phyloP scores from a whole-genome alignment of 2,888 invertebrate species.

The Drosophila phalerata region DNA sequence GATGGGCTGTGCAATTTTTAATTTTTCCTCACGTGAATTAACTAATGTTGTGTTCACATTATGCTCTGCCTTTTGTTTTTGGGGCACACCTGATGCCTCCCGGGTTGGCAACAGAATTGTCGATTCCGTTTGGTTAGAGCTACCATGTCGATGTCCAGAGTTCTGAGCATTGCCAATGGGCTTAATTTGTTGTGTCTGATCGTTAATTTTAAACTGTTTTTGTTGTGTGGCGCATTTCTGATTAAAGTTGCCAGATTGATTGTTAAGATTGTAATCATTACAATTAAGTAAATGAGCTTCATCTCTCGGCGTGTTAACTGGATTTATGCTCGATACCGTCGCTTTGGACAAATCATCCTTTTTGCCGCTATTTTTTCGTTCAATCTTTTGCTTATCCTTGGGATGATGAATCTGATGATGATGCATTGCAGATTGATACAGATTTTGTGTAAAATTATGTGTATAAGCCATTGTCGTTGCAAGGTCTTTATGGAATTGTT shows the following conservation, averaged over 20 bases:
- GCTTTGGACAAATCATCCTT: constrained; percentile 81
- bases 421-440: constrained; percentile 84
- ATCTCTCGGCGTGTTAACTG: constrained; percentile 48
- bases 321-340: constrained; percentile 29
- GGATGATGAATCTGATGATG: constrained; percentile 83
- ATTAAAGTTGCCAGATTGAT: constrained; percentile 60
- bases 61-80: constrained; percentile 71
- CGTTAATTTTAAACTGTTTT: constrained; percentile 58
- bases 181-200: constrained; percentile 74
- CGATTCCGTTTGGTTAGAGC: constrained; percentile 57
- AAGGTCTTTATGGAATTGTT: constrained; percentile 86
- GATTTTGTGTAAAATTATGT: constrained; percentile 84
- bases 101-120: constrained; percentile 51
- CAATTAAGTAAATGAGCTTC: constrained; percentile 61
- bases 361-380: constrained; percentile 77
- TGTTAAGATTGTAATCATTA: constrained; percentile 66
- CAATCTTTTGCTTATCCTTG: constrained; percentile 82
- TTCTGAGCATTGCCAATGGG: constrained; percentile 64
- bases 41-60: constrained; percentile 58
- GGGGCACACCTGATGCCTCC: constrained; percentile 40
- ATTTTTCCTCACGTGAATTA: constrained; percentile 64
- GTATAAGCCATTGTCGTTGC: constrained; percentile 85
- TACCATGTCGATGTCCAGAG: constrained; percentile 46
- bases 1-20: constrained; percentile 59
- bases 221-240: constrained; percentile 69